A percentile compares a stretch with the other conserved stretches of the same genome.
phyloP scores from a whole-genome alignment of 1,140 invertebrate genomes.

The Drosophila sproati region DNA sequence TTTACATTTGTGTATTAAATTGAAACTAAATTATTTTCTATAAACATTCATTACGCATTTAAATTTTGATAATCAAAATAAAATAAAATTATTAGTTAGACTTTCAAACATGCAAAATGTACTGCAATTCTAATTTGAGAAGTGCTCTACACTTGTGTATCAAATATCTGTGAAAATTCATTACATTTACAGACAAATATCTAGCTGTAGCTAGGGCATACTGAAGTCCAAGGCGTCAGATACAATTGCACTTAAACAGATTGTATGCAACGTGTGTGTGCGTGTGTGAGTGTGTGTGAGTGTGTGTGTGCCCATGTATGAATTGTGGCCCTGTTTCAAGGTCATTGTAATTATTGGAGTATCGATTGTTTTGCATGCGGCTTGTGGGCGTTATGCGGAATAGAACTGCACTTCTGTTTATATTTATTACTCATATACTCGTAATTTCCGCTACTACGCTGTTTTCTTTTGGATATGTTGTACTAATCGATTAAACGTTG shows the following conservation, averaged over 20 bases:
- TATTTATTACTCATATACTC: conserved; percentile 24
- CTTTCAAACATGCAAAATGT: no score
- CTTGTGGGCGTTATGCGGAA: conserved; percentile 8
- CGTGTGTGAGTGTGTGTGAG: conserved; percentile 11
- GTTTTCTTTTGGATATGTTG: conserved; percentile 2
- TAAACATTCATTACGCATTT: no score
- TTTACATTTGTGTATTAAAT: no score
- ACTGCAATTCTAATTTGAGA: no score
- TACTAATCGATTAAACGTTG: conserved; percentile 69
- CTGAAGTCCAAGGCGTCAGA: conserved; percentile 18
- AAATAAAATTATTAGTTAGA: no score
- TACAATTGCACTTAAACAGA: conserved; percentile 58
- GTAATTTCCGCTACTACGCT: conserved; percentile 4
- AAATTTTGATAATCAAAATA: no score
- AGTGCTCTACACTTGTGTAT: not conserved
- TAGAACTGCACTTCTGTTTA: conserved; percentile 2
- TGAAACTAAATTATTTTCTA: no score
- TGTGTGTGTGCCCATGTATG: conserved; percentile 7
- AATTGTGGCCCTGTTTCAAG: conserved; percentile 45
- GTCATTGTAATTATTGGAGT: conserved; percentile 71
- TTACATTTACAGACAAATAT: not conserved
- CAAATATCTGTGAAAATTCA: not conserved
- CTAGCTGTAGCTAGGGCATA: conserved; percentile 4
- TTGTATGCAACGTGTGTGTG: conserved; percentile 30
- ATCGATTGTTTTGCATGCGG: conserved; percentile 69